A percentile compares a stretch with the other conserved stretches of the same genome.
phyloP scores from a whole-genome alignment of 2,797 vertebrate genomes.

The Premnoplex brunnescens region DNA sequence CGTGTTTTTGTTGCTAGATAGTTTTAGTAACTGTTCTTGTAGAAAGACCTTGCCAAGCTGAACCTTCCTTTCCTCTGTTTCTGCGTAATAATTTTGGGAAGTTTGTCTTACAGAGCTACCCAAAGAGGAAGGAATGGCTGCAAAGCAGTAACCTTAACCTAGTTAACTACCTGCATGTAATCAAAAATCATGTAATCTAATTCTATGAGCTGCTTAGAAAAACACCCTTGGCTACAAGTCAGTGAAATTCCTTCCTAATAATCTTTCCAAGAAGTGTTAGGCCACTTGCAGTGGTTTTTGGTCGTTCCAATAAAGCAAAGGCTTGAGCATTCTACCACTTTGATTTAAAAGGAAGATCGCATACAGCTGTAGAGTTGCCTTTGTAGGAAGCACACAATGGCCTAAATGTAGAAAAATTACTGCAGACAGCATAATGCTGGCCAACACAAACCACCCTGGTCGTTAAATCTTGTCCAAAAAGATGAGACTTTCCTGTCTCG shows the following conservation, averaged over 20 bases:
- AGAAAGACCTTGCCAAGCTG: neutral
- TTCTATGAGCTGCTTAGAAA: neutral
- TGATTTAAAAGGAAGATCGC: neutral
- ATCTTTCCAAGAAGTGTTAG: neutral
- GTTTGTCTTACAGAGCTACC: neutral
- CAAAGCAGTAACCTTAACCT: neutral
- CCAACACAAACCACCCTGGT: neutral
- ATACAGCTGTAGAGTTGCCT: neutral
- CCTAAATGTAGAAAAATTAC: neutral
- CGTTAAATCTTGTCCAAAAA: neutral
- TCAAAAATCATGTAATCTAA: too few relatives aligned
- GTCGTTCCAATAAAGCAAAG: neutral
- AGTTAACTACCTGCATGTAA: neutral
- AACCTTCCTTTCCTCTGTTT: neutral
- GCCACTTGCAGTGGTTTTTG: neutral
- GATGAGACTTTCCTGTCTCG: neutral
- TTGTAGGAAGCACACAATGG: neutral
- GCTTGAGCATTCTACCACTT: neutral
- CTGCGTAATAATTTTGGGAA: neutral
- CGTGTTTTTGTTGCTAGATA: neutral
- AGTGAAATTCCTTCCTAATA: neutral
- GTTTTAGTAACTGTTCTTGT: neutral
- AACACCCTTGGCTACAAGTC: neutral
- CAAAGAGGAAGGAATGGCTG: neutral
- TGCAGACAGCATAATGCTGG: neutral